Evolutionary conservation across 2,797 vertebrate genomes (phyloP).

Genomic region (Aselliscus stoliczkanus): DNA sequence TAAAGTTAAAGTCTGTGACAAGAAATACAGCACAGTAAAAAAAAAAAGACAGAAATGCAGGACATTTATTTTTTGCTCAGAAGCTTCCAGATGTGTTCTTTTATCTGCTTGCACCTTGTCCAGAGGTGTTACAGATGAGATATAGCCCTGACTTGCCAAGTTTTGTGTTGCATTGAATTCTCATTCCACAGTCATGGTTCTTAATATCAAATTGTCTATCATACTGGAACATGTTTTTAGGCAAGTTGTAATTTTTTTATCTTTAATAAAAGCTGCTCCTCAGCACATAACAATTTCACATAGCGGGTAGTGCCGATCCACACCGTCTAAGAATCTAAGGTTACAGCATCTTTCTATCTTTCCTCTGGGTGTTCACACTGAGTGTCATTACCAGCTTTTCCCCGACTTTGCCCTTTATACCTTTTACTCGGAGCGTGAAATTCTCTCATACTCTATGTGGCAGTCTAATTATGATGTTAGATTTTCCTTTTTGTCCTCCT

Average conservation of each 20-base stretch:
- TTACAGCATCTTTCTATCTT: background rate
- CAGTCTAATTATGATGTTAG: conserved; percentile 66
- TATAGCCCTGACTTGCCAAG: background rate
- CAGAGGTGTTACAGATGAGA: background rate
- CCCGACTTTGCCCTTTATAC: background rate
- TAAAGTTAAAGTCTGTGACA: background rate
- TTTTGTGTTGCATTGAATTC: conserved; percentile 8
- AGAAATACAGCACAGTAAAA: background rate
- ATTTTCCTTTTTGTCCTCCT: conserved; percentile 61
- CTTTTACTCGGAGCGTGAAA: conserved; percentile 46
- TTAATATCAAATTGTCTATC: conserved; percentile 16
- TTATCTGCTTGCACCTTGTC: background rate
- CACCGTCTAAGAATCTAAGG: background rate
- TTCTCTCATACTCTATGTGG: conserved; percentile 31
- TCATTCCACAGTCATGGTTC: background rate
- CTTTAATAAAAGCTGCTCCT: conserved; percentile 37
- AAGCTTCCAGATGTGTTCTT: background rate
- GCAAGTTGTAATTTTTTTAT: conserved; percentile 55
- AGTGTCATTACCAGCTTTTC: background rate
- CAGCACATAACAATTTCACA: background rate
- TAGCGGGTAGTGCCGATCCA: background rate
- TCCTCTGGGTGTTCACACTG: background rate
- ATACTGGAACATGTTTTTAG: conserved; percentile 13
- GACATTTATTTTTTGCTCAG: conserved; percentile 10
- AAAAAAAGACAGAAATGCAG: background rate